Evolutionary conservation across 2,113 vertebrate genomes (phyloP).

Genomic region (Dascyllus trimaculatus): DNA sequence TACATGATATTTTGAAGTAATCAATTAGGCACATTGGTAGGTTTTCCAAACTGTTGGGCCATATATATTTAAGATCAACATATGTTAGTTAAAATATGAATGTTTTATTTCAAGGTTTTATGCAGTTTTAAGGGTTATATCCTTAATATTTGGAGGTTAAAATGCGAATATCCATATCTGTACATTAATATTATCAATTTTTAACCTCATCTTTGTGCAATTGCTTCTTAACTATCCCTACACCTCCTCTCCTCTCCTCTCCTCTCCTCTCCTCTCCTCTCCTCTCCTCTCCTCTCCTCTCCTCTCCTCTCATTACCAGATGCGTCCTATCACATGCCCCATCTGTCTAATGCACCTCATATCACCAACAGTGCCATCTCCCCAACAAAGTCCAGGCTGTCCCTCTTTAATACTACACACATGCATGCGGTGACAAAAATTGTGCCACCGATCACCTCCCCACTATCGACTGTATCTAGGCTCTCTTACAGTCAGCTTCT

Average conservation of each 20-base stretch:
- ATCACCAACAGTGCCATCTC: conserved; percentile 57
- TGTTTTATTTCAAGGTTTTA: too few relatives aligned
- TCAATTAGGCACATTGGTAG: too few relatives aligned
- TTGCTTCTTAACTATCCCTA: background rate
- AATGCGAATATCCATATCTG: too few relatives aligned
- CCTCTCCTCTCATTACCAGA: conserved; percentile 60
- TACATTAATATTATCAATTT: background rate
- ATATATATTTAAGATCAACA: too few relatives aligned
- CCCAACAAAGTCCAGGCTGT: conserved; percentile 38
- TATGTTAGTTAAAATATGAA: too few relatives aligned
- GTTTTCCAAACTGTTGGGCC: too few relatives aligned
- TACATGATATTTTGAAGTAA: too few relatives aligned
- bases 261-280: conserved; percentile 19
- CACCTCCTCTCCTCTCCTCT: conserved; percentile 11
- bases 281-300: conserved; percentile 8
- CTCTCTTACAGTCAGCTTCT: conserved; percentile 32
- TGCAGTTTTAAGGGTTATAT: too few relatives aligned
- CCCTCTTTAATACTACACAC: conserved; percentile 27
- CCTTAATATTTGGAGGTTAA: too few relatives aligned
- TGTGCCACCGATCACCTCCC: conserved; percentile 22
- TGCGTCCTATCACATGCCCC: conserved; percentile 75
- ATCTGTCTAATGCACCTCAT: conserved; percentile 73
- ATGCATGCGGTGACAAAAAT: conserved; percentile 16
- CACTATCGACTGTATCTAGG: conserved; percentile 29
- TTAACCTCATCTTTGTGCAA: background rate